phyloP scores from a whole-genome alignment of 2,888 invertebrate genomes.

The Siphlonurus alternatus region DNA sequence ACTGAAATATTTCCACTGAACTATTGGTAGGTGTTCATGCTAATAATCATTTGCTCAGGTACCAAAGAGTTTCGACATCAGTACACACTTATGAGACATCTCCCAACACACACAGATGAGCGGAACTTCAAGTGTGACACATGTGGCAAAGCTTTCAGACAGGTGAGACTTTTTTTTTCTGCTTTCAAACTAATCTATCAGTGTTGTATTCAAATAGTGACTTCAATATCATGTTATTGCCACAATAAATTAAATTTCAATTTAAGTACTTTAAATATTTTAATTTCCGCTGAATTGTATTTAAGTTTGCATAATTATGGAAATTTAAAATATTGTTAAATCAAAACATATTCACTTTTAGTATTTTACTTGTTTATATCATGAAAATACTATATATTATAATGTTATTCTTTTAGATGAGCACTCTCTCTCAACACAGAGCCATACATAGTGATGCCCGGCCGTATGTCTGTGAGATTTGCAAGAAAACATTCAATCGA shows the following conservation, averaged over 20 bases:
- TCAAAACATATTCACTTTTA: no score
- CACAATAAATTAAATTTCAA: neutral
- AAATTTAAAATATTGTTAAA: no score
- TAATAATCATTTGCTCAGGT: conserved; percentile 29
- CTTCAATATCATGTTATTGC: neutral
- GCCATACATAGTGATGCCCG: conserved; percentile 63
- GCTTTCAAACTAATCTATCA: neutral
- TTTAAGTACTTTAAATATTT: no score
- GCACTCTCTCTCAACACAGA: conserved; percentile 56
- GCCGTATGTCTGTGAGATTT: conserved; percentile 55
- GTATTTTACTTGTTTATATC: no score
- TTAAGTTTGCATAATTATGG: no score
- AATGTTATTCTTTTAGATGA: conserved; percentile 36
- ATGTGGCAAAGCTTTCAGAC: conserved; percentile 41
- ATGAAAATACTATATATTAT: no score
- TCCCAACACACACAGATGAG: conserved; percentile 61
- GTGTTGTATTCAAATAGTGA: no score
- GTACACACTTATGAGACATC: conserved; percentile 55
- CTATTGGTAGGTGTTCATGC: no score
- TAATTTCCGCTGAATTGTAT: no score
- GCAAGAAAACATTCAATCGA: conserved; percentile 60
- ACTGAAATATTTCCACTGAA: neutral
- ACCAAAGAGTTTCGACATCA: conserved; percentile 57
- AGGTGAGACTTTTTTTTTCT: conserved; percentile 13
- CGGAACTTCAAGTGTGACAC: conserved; percentile 54